Evolutionary conservation across 2,797 vertebrate genomes (phyloP), one percentile per base, ranked within the genome.

Genomic region (Sebastes vulpes): DNA sequence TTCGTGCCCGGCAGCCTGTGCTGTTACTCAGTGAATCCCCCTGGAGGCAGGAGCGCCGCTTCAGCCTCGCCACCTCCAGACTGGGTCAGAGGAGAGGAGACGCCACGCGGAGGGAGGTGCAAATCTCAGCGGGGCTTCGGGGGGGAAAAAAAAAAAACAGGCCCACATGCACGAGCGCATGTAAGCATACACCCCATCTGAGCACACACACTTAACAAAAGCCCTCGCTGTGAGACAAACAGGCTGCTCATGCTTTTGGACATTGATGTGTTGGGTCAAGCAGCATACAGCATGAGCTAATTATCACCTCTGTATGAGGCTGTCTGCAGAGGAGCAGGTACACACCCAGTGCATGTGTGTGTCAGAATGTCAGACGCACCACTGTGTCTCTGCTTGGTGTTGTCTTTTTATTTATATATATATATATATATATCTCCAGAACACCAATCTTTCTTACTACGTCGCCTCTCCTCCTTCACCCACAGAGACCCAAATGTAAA

Each of bases 281-380:
- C 80, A 26, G 80, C 65, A 31, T 84, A 72, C 83, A 90, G 82
- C 82, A 79, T 89, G 89, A 87, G 78, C 82, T 93, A 91, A 94
- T 93, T 93, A 94, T 92, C 92, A 91, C 93, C 92, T 93, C 92
- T 80, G 77, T 88, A 85, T 89, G 90, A 89, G 79, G 83, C 85
- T 75, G 83, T 89, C 86, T 91, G 79, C 58, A 87, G 82, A 87
- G 72, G 75, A 78, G 66, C 83, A 75, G 87, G 87, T 83, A 90
- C 83, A 90, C 89, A 79, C 78, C 69, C 72, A 74, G 29, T 18
- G 35, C 68, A 38, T 38, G 79, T 77, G 31, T 59, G 64, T 83
- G 65, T 87, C 75, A 81, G 86, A 68, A 83, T 87, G 83, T 89
- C 83, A 86, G 85, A 80, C 68, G 26, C 66, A 65, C 77, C 71